Evolutionary conservation across 2,113 vertebrate genomes (phyloP).

Genomic region (Calonectris borealis): DNA sequence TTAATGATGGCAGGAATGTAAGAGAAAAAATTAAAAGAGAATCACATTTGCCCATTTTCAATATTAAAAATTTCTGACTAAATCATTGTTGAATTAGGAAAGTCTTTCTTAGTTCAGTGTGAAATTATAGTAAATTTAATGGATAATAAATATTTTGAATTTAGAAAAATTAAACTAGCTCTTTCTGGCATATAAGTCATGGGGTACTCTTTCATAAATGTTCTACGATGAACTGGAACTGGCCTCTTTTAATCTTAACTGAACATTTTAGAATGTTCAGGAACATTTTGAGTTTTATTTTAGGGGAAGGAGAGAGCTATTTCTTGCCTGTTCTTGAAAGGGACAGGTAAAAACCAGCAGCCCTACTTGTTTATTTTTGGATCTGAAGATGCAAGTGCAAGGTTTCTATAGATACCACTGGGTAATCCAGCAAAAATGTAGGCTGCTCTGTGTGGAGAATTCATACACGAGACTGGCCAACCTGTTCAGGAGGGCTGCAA

Average conservation of each 20-base stretch:
- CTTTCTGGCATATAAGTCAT: background rate
- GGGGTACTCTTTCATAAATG: background rate
- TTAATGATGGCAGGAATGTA: background rate
- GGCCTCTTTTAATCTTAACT: background rate
- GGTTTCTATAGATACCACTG: slow-evolving; percentile 44
- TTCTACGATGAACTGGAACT: background rate
- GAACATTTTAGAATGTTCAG: background rate
- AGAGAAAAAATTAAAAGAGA: background rate
- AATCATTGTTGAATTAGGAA: background rate
- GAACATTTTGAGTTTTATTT: background rate
- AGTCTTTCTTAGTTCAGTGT: background rate
- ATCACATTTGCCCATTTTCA: background rate
- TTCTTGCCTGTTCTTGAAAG: slow-evolving; percentile 4
- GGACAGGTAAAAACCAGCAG: background rate
- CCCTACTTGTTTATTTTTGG: slow-evolving; percentile 37
- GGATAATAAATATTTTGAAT: background rate
- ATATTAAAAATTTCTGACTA: background rate
- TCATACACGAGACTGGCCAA: background rate
- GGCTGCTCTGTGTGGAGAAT: background rate
- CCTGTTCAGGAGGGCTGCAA: background rate
- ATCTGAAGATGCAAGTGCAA: background rate
- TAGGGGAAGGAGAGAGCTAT: background rate
- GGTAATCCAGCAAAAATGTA: background rate
- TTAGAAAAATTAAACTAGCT: background rate
- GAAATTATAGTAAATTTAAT: background rate